Conservation (phyloP, 1,140 invertebrate species). For the Schlechtendalia chinensis region DNA sequence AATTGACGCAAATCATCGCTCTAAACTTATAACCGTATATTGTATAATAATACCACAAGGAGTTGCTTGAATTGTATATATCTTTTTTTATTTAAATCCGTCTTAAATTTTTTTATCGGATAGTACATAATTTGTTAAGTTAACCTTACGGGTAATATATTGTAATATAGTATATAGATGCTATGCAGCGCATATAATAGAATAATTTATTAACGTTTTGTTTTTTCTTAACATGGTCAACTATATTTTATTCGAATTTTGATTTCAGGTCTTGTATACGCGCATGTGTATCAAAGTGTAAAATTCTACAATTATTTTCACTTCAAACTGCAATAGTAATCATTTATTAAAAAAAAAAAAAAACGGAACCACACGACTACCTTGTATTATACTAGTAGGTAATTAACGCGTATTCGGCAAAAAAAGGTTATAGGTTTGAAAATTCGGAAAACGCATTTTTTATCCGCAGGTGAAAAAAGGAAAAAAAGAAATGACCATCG, state of each 20-base stretch:
- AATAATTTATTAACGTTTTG: not conserved
- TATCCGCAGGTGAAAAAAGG: not conserved
- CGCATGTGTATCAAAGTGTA: not conserved
- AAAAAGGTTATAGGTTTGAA: not conserved
- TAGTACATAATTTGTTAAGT: not conserved
- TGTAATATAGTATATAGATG: not conserved
- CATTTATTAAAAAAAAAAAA: not conserved
- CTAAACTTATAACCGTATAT: not conserved
- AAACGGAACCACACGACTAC: conserved; percentile 20
- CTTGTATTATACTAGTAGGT: conserved; percentile 4
- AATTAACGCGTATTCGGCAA: not conserved
- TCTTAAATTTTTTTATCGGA: not conserved
- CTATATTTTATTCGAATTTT: not conserved
- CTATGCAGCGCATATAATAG: not conserved
- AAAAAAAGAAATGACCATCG: not conserved
- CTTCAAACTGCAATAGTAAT: not conserved
- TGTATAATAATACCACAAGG: not conserved
- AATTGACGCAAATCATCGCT: not conserved
- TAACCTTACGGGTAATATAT: conserved; percentile 3
- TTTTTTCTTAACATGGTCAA: not conserved
- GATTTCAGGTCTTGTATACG: not conserved
- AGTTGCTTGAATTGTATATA: not conserved
- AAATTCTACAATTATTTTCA: conserved; percentile 26
- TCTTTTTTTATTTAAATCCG: not conserved
- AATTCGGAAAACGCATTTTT: conserved; percentile 11